Evolutionary conservation across 1,140 invertebrate genomes (phyloP).

Genomic region (Zaprionus lachaisei): DNA sequence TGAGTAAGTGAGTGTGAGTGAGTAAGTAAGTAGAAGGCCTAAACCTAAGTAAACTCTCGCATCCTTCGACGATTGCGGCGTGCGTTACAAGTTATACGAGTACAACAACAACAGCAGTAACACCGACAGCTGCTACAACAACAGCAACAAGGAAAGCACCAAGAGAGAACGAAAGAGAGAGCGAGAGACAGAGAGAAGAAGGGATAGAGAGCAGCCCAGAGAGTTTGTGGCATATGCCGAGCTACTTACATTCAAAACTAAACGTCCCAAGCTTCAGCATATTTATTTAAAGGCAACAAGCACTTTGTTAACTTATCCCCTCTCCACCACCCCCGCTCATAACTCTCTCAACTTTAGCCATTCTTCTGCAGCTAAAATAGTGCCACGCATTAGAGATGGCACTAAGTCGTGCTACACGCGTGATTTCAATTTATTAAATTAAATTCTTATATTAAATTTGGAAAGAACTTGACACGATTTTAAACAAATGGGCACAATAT

Average conservation of each 20-base stretch:
- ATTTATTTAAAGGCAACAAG: conserved; percentile 78
- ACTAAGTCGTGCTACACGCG: neutral
- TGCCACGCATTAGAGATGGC: conserved; percentile 17
- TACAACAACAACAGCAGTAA: conserved; percentile 22
- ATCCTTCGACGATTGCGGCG: conserved; percentile 27
- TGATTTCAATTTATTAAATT: no score
- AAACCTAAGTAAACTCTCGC: conserved; percentile 41
- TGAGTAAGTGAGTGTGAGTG: neutral
- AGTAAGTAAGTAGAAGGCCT: conserved; percentile 16
- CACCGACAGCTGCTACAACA: conserved; percentile 8
- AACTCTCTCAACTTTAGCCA: neutral
- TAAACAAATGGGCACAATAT: no score
- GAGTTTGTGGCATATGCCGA: neutral
- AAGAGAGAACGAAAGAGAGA: neutral
- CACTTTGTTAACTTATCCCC: conserved; percentile 62
- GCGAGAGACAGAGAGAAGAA: neutral
- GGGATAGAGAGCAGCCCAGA: neutral
- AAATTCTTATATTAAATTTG: no score
- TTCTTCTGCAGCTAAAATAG: neutral
- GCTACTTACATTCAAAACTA: conserved; percentile 15
- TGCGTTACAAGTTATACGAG: conserved; percentile 20
- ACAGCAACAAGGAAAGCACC: neutral
- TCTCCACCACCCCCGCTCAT: neutral
- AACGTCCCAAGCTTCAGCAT: conserved; percentile 53
- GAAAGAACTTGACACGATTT: neutral